Conservation (phyloP, 2,113 vertebrate genomes). For the Mormoops blainvillei region DNA sequence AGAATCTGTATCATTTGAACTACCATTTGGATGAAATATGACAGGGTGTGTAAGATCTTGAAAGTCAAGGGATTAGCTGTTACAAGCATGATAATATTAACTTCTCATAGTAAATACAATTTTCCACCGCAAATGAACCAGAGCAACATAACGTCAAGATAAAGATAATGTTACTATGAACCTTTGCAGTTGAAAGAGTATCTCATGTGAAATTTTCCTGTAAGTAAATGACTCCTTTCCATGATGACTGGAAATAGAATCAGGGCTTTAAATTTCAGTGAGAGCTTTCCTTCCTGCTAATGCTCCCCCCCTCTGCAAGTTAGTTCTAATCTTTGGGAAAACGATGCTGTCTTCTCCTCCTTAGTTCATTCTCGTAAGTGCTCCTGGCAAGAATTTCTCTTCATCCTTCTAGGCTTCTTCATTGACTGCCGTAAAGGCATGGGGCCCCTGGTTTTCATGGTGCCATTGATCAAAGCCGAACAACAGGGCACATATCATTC, state of each 20-base stretch:
- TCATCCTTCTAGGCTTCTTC: not conserved
- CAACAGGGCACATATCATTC: not conserved
- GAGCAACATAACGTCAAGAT: not conserved
- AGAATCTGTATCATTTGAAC: not conserved
- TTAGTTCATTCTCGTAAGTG: not conserved
- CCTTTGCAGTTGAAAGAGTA: not conserved
- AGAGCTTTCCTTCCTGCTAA: not conserved
- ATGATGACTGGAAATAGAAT: not conserved
- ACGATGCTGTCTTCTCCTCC: not conserved
- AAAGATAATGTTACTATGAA: not conserved
- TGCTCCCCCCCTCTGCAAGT: not conserved
- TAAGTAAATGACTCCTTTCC: not conserved
- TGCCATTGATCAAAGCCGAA: not conserved
- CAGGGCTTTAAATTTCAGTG: conserved; percentile 4
- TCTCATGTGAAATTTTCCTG: not conserved
- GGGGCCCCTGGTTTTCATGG: not conserved
- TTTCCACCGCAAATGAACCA: not conserved
- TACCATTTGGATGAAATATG: not conserved
- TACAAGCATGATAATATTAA: not conserved
- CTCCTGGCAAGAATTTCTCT: not conserved
- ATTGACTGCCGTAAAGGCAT: not conserved
- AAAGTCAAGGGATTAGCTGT: not conserved
- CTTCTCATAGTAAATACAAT: not conserved
- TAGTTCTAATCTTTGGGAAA: not conserved
- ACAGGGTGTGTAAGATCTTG: not conserved